phyloP scores from a whole-genome alignment of 2,888 invertebrate species.

The Linnaemya vulpina region DNA sequence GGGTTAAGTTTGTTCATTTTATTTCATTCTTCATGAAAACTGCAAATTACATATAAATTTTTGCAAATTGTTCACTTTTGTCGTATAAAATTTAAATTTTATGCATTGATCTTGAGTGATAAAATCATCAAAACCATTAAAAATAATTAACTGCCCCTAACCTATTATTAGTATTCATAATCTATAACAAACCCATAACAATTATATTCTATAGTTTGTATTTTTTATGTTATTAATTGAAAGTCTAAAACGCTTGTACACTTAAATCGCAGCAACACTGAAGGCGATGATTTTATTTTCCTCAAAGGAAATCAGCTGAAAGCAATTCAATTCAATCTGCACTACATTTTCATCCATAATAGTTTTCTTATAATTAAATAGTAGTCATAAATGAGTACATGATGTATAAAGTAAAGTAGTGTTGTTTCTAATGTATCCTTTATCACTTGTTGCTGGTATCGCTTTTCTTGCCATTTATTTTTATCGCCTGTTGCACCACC shows the following conservation, averaged over 20 bases:
- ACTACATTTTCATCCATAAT: neutral
- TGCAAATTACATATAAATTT: too few species aligned
- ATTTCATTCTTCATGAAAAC: too few species aligned
- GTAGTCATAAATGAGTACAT: neutral
- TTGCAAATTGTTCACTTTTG: neutral
- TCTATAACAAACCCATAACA: slow-evolving; percentile 11
- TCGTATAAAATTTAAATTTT: slow-evolving; percentile 1
- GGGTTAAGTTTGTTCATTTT: too few species aligned
- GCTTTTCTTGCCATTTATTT: slow-evolving; percentile 8
- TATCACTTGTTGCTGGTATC: slow-evolving; percentile 50
- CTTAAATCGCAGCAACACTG: neutral
- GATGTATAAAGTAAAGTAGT: neutral
- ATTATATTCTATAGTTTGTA: slow-evolving; percentile 36
- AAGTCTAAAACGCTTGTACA: neutral
- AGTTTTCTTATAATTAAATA: slow-evolving; percentile 4
- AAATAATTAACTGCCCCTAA: slow-evolving; percentile 40
- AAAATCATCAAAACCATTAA: slow-evolving; percentile 46
- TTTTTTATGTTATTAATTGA: slow-evolving; percentile 37
- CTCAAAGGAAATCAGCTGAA: neutral
- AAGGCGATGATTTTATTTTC: neutral
- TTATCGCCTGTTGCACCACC: slow-evolving; percentile 40
- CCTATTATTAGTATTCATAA: slow-evolving; percentile 25
- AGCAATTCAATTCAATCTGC: slow-evolving; percentile 17
- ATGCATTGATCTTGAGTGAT: slow-evolving; percentile 1
- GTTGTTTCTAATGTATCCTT: slow-evolving; percentile 50